Percentiles rank a stretch among this genome's conserved stretches.
phyloP scores from a whole-genome alignment of 2,797 vertebrate species.

The Rhinogobio ventralis region DNA sequence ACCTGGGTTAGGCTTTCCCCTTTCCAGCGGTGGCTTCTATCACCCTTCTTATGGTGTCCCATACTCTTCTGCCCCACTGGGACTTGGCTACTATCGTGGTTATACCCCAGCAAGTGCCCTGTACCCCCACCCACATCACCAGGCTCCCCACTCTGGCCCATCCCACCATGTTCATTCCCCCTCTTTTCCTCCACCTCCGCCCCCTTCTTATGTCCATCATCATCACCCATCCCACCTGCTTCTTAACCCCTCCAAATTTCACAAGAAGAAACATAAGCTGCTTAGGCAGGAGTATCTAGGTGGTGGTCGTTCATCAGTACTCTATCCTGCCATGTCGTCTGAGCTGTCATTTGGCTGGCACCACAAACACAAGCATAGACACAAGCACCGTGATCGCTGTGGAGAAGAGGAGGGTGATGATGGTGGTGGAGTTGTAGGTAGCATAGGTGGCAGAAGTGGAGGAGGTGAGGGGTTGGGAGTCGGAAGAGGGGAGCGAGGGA shows the following conservation, averaged over 20 bases:
- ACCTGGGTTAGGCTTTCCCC: slow-evolving; percentile 93
- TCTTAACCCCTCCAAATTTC: slow-evolving; percentile 95
- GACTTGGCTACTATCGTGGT: slow-evolving; percentile 94
- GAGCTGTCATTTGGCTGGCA: slow-evolving; percentile 98
- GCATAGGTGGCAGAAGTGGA: slow-evolving; percentile 66
- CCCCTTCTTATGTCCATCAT: slow-evolving; percentile 94
- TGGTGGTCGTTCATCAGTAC: slow-evolving; percentile 82
- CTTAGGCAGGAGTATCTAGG: slow-evolving; percentile 90
- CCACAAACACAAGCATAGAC: slow-evolving; percentile 93
- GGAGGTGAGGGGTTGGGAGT: slow-evolving; percentile 65
- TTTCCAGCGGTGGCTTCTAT: slow-evolving; percentile 88
- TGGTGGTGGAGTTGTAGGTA: slow-evolving; percentile 62
- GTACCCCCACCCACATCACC: slow-evolving; percentile 87
- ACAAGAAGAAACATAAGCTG: slow-evolving; percentile 98
- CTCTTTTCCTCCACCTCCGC: slow-evolving; percentile 89
- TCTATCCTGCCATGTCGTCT: slow-evolving; percentile 93
- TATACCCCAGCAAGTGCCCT: slow-evolving; percentile 92
- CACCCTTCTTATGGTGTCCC: slow-evolving; percentile 96
- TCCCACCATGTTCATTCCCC: slow-evolving; percentile 85
- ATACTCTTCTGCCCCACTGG: slow-evolving; percentile 93
- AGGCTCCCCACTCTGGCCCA: slow-evolving; percentile 78
- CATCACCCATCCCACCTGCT: slow-evolving; percentile 90
- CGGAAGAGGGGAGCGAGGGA: slow-evolving; percentile 66
- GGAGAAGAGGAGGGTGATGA: slow-evolving; percentile 76
- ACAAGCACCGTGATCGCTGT: slow-evolving; percentile 95